phyloP scores from a whole-genome alignment of 2,797 vertebrate genomes.

The Ctenopoma kingsleyae region DNA sequence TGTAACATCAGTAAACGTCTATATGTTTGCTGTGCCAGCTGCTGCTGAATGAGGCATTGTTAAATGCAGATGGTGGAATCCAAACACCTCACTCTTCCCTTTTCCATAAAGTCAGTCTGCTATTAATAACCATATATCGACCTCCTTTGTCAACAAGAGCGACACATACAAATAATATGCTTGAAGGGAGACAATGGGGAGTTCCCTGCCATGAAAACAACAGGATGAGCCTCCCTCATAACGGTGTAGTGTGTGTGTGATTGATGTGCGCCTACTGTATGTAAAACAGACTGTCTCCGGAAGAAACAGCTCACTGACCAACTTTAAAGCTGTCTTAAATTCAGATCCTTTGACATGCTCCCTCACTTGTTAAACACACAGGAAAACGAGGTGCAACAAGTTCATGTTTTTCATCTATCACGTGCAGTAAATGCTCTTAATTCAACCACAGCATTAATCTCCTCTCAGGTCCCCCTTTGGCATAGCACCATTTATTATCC shows the following conservation, averaged over 20 bases:
- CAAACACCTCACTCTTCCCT: constrained; percentile 75
- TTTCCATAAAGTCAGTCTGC: constrained; percentile 75
- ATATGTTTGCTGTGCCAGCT: constrained; percentile 55
- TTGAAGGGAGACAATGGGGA: constrained; percentile 79
- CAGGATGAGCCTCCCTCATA: constrained; percentile 76
- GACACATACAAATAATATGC: constrained; percentile 79
- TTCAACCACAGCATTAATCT: not conserved
- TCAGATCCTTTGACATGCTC: constrained; percentile 1
- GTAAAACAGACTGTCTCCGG: not conserved
- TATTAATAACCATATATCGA: constrained; percentile 82
- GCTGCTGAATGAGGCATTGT: constrained; percentile 78
- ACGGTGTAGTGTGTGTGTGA: constrained; percentile 23
- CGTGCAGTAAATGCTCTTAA: not conserved
- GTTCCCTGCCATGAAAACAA: constrained; percentile 81
- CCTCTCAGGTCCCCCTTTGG: not conserved
- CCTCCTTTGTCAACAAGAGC: constrained; percentile 82
- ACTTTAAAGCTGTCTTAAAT: constrained; percentile 16
- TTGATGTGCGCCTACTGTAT: constrained; percentile 26
- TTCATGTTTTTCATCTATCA: not conserved
- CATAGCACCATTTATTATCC: not conserved
- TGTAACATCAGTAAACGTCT: constrained; percentile 53
- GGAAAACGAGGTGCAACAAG: not conserved
- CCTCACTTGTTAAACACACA: not conserved
- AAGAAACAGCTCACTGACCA: constrained; percentile 30
- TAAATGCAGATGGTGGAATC: constrained; percentile 76